phyloP scores from a whole-genome alignment of 2,888 invertebrate genomes.

The Nomada flava region DNA sequence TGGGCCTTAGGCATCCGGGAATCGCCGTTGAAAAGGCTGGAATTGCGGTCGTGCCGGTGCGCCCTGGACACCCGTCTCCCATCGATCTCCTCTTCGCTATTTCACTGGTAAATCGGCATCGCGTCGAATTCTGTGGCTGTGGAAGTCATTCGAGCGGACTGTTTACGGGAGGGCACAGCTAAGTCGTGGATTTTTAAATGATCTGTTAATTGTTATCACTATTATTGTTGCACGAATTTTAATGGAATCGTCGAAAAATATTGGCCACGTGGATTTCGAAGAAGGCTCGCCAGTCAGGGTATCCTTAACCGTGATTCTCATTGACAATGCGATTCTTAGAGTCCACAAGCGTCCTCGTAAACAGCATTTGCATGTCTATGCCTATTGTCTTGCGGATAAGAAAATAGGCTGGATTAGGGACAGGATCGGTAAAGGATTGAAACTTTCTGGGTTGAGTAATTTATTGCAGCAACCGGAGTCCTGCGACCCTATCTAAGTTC shows the following conservation, averaged over 20 bases:
- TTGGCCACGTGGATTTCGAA: neutral
- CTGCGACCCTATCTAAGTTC: too few species aligned
- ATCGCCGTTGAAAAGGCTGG: constrained; percentile 61
- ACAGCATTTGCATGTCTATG: constrained; percentile 12
- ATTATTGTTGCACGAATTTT: neutral
- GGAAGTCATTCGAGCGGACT: too few species aligned
- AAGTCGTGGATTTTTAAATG: neutral
- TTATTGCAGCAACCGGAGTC: neutral
- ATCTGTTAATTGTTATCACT: neutral
- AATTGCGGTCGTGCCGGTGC: constrained; percentile 57
- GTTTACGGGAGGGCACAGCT: too few species aligned
- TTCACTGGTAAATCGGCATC: constrained; percentile 19
- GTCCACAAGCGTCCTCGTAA: constrained; percentile 9
- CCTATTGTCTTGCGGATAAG: neutral
- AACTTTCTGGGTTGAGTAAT: neutral
- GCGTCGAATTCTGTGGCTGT: constrained; percentile 2
- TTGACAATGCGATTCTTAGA: neutral
- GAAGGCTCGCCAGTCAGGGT: neutral
- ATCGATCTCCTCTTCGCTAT: constrained; percentile 35
- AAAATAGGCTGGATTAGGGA: constrained; percentile 10
- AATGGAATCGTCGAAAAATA: neutral
- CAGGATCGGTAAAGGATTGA: constrained; percentile 9
- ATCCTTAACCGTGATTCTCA: neutral
- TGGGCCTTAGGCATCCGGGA: constrained; percentile 59
- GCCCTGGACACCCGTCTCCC: constrained; percentile 14